Percentiles rank a stretch among this genome's conserved stretches.
Evolutionary conservation across 2,797 vertebrate genomes (phyloP).

Genomic region (Pseudopleuronectes americanus): DNA sequence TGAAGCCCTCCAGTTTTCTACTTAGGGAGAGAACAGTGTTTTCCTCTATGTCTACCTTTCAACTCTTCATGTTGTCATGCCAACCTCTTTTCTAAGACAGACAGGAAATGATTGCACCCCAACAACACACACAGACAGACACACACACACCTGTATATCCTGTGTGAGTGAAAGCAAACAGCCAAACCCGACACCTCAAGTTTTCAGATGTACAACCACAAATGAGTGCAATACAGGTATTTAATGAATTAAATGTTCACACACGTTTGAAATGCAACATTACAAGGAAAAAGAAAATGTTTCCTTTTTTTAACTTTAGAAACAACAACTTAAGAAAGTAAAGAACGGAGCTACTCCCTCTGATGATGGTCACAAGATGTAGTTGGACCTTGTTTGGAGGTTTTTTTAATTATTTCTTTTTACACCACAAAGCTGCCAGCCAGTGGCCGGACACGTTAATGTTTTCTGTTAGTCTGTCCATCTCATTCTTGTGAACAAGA

Average conservation of each 20-base stretch:
- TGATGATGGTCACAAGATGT: no score
- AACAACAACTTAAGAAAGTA: no score
- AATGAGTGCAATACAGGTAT: not conserved
- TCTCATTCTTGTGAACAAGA: no score
- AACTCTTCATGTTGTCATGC: constrained; percentile 71
- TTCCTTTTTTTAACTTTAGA: no score
- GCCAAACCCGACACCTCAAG: not conserved
- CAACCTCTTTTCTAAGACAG: constrained; percentile 64
- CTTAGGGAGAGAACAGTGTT: constrained; percentile 56
- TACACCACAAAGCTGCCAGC: no score
- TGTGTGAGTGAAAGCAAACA: constrained; percentile 2
- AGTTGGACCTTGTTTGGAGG: no score
- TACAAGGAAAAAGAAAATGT: not conserved
- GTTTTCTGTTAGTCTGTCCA: no score
- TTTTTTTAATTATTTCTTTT: no score
- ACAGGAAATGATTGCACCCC: constrained; percentile 59
- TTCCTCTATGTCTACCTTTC: constrained; percentile 48
- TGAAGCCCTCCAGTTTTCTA: constrained; percentile 53
- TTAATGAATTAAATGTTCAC: not conserved
- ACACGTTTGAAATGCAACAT: constrained; percentile 5
- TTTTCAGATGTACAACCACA: not conserved
- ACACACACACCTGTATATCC: constrained; percentile 5
- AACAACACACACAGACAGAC: constrained; percentile 14
- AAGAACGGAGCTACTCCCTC: no score
- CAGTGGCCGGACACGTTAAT: no score